Percentiles rank a stretch among this genome's conserved stretches.
Evolutionary conservation across 2,888 invertebrate species (phyloP).

Genomic region (Endotricha flammealis): DNA sequence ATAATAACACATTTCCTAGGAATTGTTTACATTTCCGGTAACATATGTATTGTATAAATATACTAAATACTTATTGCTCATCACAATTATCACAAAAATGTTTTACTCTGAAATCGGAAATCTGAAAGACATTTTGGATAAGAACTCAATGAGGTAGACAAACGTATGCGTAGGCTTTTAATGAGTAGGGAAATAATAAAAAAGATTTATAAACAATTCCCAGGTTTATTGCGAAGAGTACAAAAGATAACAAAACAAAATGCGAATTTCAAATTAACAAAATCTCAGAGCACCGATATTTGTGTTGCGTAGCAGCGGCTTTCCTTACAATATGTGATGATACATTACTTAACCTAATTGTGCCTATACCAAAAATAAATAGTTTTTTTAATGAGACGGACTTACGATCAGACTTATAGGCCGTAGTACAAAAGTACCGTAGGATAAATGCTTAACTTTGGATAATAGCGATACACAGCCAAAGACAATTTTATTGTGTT

Average conservation of each 20-base stretch:
- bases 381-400: slow-evolving; percentile 36
- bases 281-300: slow-evolving; percentile 8
- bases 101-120: too few species aligned
- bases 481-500: slow-evolving; percentile 12
- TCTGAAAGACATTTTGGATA: too few species aligned
- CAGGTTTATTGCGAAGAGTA: slow-evolving; percentile 1
- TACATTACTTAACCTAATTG: slow-evolving; percentile 27
- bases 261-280: slow-evolving; percentile 1
- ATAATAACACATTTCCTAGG: too few species aligned
- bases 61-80: too few species aligned
- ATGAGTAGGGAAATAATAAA: too few species aligned
- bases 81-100: too few species aligned
- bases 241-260: slow-evolving; percentile 3
- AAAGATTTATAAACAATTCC: neutral
- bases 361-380: slow-evolving; percentile 48
- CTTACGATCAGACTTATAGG: too few species aligned
- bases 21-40: too few species aligned
- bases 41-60: too few species aligned
- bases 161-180: too few species aligned
- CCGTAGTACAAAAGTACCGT: neutral
- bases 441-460: too few species aligned
- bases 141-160: too few species aligned
- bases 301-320: slow-evolving; percentile 6
- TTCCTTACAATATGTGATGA: slow-evolving; percentile 9
- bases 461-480: slow-evolving; percentile 3